A percentile compares a stretch with the other conserved stretches of the same genome.
phyloP scores from a whole-genome alignment of 2,113 vertebrate genomes.

The Aleadryas rufinucha region DNA sequence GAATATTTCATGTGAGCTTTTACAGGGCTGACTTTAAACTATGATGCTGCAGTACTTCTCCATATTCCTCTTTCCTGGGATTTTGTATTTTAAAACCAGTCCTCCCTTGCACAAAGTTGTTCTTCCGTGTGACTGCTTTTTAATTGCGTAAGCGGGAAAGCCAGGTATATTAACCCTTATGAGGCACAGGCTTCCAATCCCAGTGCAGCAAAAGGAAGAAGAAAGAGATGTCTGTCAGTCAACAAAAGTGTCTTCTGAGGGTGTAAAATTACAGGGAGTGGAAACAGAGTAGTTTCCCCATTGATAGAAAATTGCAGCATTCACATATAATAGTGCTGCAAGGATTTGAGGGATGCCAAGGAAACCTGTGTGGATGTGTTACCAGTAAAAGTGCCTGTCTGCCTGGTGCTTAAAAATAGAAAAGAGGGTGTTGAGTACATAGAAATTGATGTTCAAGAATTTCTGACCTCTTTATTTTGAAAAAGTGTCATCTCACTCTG shows the following conservation, averaged over 20 bases:
- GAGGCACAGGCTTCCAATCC: not conserved
- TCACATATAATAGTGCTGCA: not conserved
- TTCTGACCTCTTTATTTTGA: constrained; percentile 3
- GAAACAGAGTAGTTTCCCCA: not conserved
- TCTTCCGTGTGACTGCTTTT: not conserved
- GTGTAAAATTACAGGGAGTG: not conserved
- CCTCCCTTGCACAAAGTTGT: not conserved
- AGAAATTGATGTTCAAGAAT: constrained; percentile 24
- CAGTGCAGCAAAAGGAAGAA: not conserved
- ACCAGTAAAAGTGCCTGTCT: not conserved
- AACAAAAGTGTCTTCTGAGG: not conserved
- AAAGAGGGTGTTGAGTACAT: constrained; percentile 13
- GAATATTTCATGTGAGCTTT: constrained; percentile 72
- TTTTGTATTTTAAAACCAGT: constrained; percentile 26
- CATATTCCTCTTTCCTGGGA: constrained; percentile 1
- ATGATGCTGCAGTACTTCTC: constrained; percentile 30
- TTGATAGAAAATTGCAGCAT: constrained; percentile 19
- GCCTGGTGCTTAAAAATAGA: constrained; percentile 26
- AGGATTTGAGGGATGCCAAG: not conserved
- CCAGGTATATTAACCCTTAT: not conserved
- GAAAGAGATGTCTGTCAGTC: not conserved
- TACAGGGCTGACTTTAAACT: constrained; percentile 62
- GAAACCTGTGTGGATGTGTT: not conserved
- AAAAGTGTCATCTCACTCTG: not conserved
- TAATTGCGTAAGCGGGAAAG: not conserved